phyloP scores from a whole-genome alignment of 2,888 invertebrate species.

The Nemapogon koenigi region DNA sequence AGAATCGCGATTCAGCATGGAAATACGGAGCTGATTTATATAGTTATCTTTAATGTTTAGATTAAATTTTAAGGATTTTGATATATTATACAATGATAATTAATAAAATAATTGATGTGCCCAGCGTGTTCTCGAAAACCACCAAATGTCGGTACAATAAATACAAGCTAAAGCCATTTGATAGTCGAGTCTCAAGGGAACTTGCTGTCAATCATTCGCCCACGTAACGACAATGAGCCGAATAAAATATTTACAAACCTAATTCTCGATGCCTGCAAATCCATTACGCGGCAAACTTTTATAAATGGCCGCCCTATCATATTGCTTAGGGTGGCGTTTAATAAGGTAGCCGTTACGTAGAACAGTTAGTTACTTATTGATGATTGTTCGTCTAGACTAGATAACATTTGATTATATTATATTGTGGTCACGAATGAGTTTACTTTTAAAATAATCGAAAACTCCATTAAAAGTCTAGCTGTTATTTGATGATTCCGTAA shows the following conservation, averaged over 20 bases:
- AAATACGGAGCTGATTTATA: too few relatives aligned
- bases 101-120: too few relatives aligned
- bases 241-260: constrained; percentile 60
- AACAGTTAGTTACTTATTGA: constrained; percentile 52
- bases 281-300: constrained; percentile 46
- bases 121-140: too few relatives aligned
- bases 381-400: constrained; percentile 39
- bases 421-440: constrained; percentile 52
- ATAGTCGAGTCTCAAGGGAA: constrained; percentile 27
- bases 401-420: constrained; percentile 32
- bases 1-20: too few relatives aligned
- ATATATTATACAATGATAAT: too few relatives aligned
- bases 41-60: too few relatives aligned
- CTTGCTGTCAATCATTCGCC: constrained; percentile 49
- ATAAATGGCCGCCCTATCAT: constrained; percentile 35
- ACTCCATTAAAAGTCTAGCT: too few relatives aligned
- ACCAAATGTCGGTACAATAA: neutral
- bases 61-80: too few relatives aligned
- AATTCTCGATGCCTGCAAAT: constrained; percentile 49
- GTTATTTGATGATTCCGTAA: too few relatives aligned
- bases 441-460: too few relatives aligned
- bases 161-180: constrained; percentile 6
- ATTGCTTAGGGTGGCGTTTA: constrained; percentile 33
- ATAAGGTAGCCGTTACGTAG: constrained; percentile 32
- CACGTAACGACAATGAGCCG: constrained; percentile 37